Evolutionary conservation across 2,888 invertebrate genomes (phyloP).

Genomic region (Netelia virgata): DNA sequence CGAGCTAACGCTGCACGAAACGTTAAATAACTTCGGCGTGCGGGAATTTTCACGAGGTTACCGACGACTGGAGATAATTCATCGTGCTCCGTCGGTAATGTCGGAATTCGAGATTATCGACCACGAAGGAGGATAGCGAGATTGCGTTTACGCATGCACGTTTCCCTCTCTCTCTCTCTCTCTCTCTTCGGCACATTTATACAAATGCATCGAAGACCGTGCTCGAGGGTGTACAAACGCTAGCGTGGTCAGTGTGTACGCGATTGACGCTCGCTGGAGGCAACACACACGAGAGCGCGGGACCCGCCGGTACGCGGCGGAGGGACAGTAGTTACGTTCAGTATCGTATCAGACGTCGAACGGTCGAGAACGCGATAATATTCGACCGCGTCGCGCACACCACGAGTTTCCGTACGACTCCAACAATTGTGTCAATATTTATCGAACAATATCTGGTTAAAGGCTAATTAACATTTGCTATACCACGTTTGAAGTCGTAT

Average conservation of each 20-base stretch:
- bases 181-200: slow-evolving; percentile 4
- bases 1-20: neutral
- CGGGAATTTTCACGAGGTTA: neutral
- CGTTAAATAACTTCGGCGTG: neutral
- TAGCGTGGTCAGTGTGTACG: slow-evolving; percentile 26
- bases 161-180: neutral
- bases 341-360: slow-evolving; percentile 60
- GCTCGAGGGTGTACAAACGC: slow-evolving; percentile 25
- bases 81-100: slow-evolving; percentile 42
- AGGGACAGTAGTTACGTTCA: slow-evolving; percentile 60
- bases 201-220: slow-evolving; percentile 1
- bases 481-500: neutral
- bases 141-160: slow-evolving; percentile 22
- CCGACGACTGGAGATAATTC: slow-evolving; percentile 13
- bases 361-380: slow-evolving; percentile 51
- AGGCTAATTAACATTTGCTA: neutral
- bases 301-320: slow-evolving; percentile 44
- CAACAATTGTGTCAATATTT: neutral
- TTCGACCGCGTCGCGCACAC: neutral
- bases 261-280: slow-evolving; percentile 28
- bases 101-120: slow-evolving; percentile 9
- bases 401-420: slow-evolving; percentile 10
- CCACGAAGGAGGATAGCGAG: slow-evolving; percentile 5
- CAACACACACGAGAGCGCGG: slow-evolving; percentile 13
- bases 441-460: neutral